phyloP scores from a whole-genome alignment of 2,113 vertebrate species.

The Indicator maculatus region DNA sequence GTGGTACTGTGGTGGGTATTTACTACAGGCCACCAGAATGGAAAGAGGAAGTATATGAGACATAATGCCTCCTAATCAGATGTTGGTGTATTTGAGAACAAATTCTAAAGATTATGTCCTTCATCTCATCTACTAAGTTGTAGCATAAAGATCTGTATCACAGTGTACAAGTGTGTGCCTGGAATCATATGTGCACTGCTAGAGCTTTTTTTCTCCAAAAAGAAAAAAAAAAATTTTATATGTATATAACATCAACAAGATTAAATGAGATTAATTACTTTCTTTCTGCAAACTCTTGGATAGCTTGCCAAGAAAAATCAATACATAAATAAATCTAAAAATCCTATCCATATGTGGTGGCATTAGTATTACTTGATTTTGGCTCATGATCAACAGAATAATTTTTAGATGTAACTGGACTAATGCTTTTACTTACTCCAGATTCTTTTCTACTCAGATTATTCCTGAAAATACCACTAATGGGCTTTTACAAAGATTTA shows the following conservation, averaged over 20 bases:
- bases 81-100: not conserved
- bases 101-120: not conserved
- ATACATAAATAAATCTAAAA: not conserved
- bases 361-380: constrained; percentile 13
- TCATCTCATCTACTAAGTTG: not conserved
- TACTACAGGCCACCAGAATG: too few relatives aligned
- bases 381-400: constrained; percentile 22
- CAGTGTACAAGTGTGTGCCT: not conserved
- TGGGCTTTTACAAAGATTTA: constrained; percentile 49
- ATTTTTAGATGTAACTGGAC: constrained; percentile 45
- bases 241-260: not conserved
- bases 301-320: not conserved
- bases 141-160: not conserved
- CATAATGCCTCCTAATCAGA: not conserved
- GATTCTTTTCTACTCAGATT: constrained; percentile 40
- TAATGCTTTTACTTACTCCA: constrained; percentile 42
- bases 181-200: not conserved
- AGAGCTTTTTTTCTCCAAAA: not conserved
- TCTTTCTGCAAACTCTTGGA: not conserved
- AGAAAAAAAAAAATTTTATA: not conserved
- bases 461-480: constrained; percentile 48
- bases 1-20: too few relatives aligned
- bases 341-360: not conserved
- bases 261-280: constrained; percentile 20
- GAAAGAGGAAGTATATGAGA: too few relatives aligned